Evolutionary conservation across 2,113 vertebrate genomes (phyloP).

Genomic region (Mormyrus iriodes): DNA sequence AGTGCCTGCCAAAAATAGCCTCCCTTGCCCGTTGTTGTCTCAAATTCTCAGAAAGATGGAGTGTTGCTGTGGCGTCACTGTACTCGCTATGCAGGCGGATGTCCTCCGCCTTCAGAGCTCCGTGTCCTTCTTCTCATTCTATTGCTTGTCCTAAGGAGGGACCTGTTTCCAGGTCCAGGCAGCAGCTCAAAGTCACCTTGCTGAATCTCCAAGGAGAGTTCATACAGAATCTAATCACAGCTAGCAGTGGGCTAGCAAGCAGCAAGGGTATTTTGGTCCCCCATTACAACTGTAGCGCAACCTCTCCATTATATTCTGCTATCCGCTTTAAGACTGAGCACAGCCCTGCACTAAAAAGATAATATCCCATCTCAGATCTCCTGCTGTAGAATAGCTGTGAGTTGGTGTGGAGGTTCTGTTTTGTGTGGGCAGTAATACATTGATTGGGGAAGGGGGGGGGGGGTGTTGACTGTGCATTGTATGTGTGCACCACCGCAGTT

Average conservation of each 20-base stretch:
- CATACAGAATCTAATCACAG: background rate
- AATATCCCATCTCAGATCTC: background rate
- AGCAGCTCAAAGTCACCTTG: conserved; percentile 6
- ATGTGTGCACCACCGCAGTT: background rate
- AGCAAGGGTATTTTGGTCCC: background rate
- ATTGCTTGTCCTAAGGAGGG: background rate
- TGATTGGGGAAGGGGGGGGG: background rate
- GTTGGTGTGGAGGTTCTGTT: background rate
- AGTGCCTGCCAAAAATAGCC: conserved; percentile 2
- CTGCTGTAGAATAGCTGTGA: background rate
- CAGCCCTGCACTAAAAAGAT: background rate
- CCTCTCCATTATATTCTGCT: background rate
- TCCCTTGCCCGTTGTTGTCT: conserved; percentile 7
- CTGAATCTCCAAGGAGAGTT: background rate
- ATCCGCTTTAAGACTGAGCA: background rate
- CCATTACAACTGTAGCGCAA: too few species aligned
- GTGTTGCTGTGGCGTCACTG: background rate
- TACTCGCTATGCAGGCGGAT: background rate
- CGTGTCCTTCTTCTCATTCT: background rate
- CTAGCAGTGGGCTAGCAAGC: background rate
- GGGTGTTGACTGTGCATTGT: conserved; percentile 2
- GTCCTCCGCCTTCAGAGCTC: background rate
- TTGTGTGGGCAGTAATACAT: background rate
- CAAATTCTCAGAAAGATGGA: conserved; percentile 2
- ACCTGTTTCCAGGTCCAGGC: background rate